phyloP scores from a whole-genome alignment of 2,797 vertebrate species.

The Crocodylus rhombifer region DNA sequence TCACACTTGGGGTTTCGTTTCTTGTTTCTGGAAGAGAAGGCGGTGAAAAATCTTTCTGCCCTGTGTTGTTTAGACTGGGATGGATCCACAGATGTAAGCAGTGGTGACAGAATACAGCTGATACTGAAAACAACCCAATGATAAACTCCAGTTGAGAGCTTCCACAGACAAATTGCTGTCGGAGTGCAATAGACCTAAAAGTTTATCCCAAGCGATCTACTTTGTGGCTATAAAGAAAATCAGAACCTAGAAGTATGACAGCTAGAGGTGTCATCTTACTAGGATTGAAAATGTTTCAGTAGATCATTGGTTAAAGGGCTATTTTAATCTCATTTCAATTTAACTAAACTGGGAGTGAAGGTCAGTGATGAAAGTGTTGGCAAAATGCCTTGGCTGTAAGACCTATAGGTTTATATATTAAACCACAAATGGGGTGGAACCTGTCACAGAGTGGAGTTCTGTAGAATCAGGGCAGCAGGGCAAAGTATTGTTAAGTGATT shows the following conservation, averaged over 20 bases:
- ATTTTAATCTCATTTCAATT: constrained; percentile 23
- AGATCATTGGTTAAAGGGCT: constrained; percentile 20
- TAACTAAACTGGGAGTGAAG: constrained; percentile 7
- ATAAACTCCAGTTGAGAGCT: neutral
- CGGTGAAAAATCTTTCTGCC: neutral
- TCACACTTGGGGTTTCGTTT: neutral
- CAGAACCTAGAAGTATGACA: neutral
- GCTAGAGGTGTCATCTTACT: constrained; percentile 6
- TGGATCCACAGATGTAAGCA: neutral
- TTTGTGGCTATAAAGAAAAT: constrained; percentile 11
- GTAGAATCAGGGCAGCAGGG: neutral
- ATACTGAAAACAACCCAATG: neutral
- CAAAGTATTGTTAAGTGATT: neutral
- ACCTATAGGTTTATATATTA: constrained; percentile 38
- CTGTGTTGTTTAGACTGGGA: neutral
- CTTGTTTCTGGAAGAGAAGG: constrained; percentile 2
- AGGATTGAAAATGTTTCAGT: neutral
- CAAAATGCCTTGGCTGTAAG: constrained; percentile 11
- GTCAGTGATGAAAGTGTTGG: neutral
- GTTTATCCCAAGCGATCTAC: neutral
- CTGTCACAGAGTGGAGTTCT: accelerated
- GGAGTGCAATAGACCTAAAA: neutral
- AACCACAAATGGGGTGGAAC: constrained; percentile 14
- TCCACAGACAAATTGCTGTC: constrained; percentile 11
- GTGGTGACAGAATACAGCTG: neutral